Evolutionary conservation across 2,113 vertebrate species (phyloP), one percentile per base, ranked within the genome.

Genomic region (Hippoglossus stenolepis): DNA sequence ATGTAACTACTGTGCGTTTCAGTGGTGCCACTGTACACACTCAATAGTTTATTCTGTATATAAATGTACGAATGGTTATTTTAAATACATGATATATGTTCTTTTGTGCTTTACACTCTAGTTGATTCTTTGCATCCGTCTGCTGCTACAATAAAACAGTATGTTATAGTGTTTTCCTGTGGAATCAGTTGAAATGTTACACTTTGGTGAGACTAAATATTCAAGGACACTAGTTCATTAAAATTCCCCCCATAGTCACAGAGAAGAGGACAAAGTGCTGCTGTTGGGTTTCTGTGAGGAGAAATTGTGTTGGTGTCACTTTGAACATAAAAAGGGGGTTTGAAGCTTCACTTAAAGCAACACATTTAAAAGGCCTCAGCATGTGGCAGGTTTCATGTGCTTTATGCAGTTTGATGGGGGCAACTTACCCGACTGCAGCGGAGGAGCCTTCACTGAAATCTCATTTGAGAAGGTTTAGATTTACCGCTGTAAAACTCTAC

Each of bases 161-260:
- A 51, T 18, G 47, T 4, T 5, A 6, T 18, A 18, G 1, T 49
- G 40, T 66, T 2, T 31, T 54, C 26, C 35, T 49, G 14, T 12
- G 31, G 6, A 62, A 13, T 54, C 20, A 54, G 14, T 23, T 51
- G 23, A 75, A 23, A 58, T n/a, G 10, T 60, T 26, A 40, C 3
- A 6, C 21, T 49, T 71, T 6, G 13, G 24, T 67, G 54, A 71
- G 47, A 51, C 47, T 51, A 5, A 51, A 63, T 10, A 62, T 51
- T 71, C 38, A 85, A 77, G 78, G 83, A 67, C 65, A 63, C 5
- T 0, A 7, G 15, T 66, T 67, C 56, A 63, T 45, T 66, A 28
- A 59, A 70, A 38, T 4, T 23, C 20, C 21, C 62, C 72, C 20
- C 12, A 2, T 6, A 4, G 71, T 53, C 58, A 54, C 69, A 62